These are phyloP conservation scores for Bimastos eiseni DNA, from an alignment of 2,888 invertebrate species.

Conservation along the genomic window DNA sequence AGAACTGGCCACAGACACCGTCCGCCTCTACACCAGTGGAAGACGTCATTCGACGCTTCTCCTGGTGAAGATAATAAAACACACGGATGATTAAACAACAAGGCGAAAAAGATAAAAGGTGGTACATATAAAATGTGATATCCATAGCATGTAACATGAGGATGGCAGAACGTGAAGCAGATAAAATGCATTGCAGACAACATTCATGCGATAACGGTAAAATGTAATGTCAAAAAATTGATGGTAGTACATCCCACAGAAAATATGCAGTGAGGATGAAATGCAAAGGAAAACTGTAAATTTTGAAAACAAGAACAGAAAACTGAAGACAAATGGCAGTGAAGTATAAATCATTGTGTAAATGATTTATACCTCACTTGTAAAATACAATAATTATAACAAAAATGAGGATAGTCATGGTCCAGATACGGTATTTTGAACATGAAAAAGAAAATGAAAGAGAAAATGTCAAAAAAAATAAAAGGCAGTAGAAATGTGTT, in stretches of 20 bases:
- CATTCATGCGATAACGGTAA: background rate
- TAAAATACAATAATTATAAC: no score
- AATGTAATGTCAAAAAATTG: background rate
- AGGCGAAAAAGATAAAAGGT: background rate
- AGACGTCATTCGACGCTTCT: slow-evolving; percentile 15
- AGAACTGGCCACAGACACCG: slow-evolving; percentile 70
- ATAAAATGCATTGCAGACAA: no score
- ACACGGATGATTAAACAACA: background rate
- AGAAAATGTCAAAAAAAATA: no score
- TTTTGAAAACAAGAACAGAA: background rate
- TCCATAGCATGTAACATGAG: background rate
- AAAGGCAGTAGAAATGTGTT: no score
- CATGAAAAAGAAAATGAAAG: background rate
- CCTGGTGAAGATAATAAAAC: slow-evolving; percentile 16
- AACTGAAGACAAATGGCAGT: background rate
- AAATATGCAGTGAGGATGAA: background rate
- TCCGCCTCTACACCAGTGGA: background rate
- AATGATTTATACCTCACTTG: no score
- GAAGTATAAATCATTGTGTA: background rate
- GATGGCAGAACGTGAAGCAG: background rate
- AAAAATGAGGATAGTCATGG: background rate
- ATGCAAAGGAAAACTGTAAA: background rate
- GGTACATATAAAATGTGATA: background rate
- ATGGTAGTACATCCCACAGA: background rate
- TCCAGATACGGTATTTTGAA: background rate